A percentile compares a stretch with the other conserved stretches of the same genome.
phyloP scores from a whole-genome alignment of 2,888 invertebrate genomes.

The Hylaea fasciaria region DNA sequence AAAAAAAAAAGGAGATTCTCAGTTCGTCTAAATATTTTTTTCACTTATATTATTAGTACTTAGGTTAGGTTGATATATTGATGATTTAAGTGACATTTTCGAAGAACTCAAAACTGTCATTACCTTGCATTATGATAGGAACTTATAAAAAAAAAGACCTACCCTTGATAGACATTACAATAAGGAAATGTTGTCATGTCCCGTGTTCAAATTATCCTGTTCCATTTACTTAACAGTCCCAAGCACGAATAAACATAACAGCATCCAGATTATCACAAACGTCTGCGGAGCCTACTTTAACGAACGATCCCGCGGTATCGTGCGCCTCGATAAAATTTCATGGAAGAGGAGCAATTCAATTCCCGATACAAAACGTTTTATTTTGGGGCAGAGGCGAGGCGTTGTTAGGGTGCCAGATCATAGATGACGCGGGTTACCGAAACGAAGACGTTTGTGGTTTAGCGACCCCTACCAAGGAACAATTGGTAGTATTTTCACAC shows the following conservation, averaged over 20 bases:
- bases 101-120: too few relatives aligned
- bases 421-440: constrained; percentile 65
- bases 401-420: constrained; percentile 61
- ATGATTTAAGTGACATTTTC: too few relatives aligned
- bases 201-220: too few relatives aligned
- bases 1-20: too few relatives aligned
- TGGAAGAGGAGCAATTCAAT: constrained; percentile 68
- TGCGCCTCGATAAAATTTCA: constrained; percentile 44
- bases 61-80: too few relatives aligned
- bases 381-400: constrained; percentile 67
- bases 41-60: too few relatives aligned
- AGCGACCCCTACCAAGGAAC: constrained; percentile 44
- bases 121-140: too few relatives aligned
- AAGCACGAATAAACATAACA: constrained; percentile 19
- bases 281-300: constrained; percentile 9
- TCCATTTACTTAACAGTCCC: constrained; percentile 24
- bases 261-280: constrained; percentile 17
- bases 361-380: constrained; percentile 78
- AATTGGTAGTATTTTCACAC: too few relatives aligned
- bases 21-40: too few relatives aligned
- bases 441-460: constrained; percentile 52
- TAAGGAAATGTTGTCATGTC: too few relatives aligned
- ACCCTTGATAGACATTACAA: not conserved
- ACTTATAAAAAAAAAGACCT: too few relatives aligned
- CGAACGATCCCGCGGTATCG: constrained; percentile 19